Evolutionary conservation across 2,113 vertebrate genomes (phyloP), one percentile per base, ranked within the genome.

Genomic region (Tichodroma muraria): DNA sequence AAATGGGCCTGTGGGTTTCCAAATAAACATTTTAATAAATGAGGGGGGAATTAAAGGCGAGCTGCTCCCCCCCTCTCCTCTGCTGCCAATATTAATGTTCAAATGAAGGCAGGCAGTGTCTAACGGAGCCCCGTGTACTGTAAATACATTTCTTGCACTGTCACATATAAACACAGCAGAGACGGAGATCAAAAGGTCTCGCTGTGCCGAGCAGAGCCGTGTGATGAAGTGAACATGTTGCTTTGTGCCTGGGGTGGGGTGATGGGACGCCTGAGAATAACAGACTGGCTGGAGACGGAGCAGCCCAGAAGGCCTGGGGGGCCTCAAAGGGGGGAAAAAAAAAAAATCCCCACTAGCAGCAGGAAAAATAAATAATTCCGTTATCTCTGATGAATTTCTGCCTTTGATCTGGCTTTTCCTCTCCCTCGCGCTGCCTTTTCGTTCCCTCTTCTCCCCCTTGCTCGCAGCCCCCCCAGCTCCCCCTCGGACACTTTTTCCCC

Each of bases 301-400:
- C 94, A 95, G 94, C 96, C 94, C 96, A 96, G 94, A 97, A 96
- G 96, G 97, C 95, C 37, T 86, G 93, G 96, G 97, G 96, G 97
- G 95, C 97, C 97, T 97, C 97, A 96, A 97, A 97, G 93, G 73
- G 61, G 15, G 22, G 70, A 59, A 57, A 72, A 24, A 79, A 79
- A 79, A 93, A 90, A 96, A 87, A 77, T 95, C 94, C 82, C 88
- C 88, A 47, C 95, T 61, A 97, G 94, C 88, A 97, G 97, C 97
- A 98, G 97, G 97, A 97, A 98, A 98, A 98, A 98, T 98, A 98
- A 98, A 98, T 98, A 98, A 98, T 97, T 97, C 97, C 80, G 96
- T 98, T 98, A 98, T 98, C 97, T 98, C 97, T 97, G 98, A 98
- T 97, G 97, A 98, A 98, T 98, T 98, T 98, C 97, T 96, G 95